These are phyloP conservation scores for Phoronis australis DNA, from an alignment of 2,888 invertebrate genomes.

Conservation along the genomic window DNA sequence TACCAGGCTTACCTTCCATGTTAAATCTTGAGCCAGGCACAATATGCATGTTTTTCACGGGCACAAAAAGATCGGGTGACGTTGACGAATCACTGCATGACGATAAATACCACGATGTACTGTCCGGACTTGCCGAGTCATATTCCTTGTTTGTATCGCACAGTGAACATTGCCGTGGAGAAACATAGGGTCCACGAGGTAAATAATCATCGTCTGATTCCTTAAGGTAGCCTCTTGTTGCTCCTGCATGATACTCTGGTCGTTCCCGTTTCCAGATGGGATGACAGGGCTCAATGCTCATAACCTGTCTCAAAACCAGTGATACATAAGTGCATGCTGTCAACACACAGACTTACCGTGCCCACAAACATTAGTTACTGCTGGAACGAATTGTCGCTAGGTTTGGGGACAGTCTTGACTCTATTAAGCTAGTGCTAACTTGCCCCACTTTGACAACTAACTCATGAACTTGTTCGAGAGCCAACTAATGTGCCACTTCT, in stretches of 20 bases:
- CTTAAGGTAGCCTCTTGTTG: slow-evolving; percentile 37
- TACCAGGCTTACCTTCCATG: slow-evolving; percentile 2
- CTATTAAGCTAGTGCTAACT: too few species aligned
- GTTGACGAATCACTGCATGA: slow-evolving; percentile 11
- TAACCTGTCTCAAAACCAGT: slow-evolving; percentile 34
- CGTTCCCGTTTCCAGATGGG: slow-evolving; percentile 42
- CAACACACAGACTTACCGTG: too few species aligned
- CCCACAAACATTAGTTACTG: too few species aligned
- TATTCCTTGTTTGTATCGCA: slow-evolving; percentile 34
- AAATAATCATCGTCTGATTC: slow-evolving; percentile 38
- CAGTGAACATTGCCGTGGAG: slow-evolving; percentile 26
- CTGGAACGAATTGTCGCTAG: too few species aligned
- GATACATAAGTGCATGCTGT: too few species aligned
- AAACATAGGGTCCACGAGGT: slow-evolving; percentile 40
- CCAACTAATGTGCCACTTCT: too few species aligned
- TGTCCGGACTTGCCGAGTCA: slow-evolving; percentile 36
- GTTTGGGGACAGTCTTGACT: too few species aligned
- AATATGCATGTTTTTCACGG: not conserved
- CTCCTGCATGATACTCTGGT: slow-evolving; percentile 46
- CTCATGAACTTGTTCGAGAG: too few species aligned
- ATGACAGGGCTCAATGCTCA: slow-evolving; percentile 42
- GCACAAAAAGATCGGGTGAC: not conserved
- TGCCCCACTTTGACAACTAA: too few species aligned
- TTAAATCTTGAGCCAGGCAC: not conserved
- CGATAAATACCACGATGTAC: slow-evolving; percentile 34